Evolutionary conservation across 1,140 invertebrate species (phyloP), one percentile per base, ranked within the genome.

Genomic region (Doryteuthis pealeii): DNA sequence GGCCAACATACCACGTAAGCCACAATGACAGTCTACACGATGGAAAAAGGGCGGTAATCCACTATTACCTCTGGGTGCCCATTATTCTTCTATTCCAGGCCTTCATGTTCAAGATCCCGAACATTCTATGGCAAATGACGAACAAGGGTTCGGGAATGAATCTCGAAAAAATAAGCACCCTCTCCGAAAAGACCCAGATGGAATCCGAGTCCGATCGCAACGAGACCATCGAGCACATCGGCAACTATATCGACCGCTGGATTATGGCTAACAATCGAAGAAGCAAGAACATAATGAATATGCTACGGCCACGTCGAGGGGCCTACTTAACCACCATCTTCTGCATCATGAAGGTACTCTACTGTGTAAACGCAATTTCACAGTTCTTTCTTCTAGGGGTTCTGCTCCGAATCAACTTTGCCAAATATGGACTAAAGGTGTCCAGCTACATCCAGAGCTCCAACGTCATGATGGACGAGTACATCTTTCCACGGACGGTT

Each of bases 21-120:
- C 83, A 85, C 76, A 85, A 86, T 49, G 84, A 89, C 26, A 77
- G 79, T 72, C 88, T 90, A 32, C 83, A 83, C 32, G 69, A 77
- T 1, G 49, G 72, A 58, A 74, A 76, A 65, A 77, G 71, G 2
- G 68, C 74, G 2, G 78, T 76, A 28, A 81, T 85, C 67, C 95
- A 96, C 82, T 98, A 97, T 87, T 98, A 98, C 87, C 96, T 97
- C 90, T 98, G 95, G 96, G 94, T 97, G 43, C 96, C 95, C 84
- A 94, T 95, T 79, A 91, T 95, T 74, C 90, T 97, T 72, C 85
- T 86, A 84, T 92, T 91, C n/a, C 92, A 98, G 94, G 96, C 96
- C 80, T 95, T 98, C 88, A 89, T 98, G 81, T 99, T 98, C 90
- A 98, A 98, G 90, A 93, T 95, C 77, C 96, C 96, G 69, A 92